Evolutionary conservation across 2,888 invertebrate species (phyloP).

Genomic region (Cenopis cana): DNA sequence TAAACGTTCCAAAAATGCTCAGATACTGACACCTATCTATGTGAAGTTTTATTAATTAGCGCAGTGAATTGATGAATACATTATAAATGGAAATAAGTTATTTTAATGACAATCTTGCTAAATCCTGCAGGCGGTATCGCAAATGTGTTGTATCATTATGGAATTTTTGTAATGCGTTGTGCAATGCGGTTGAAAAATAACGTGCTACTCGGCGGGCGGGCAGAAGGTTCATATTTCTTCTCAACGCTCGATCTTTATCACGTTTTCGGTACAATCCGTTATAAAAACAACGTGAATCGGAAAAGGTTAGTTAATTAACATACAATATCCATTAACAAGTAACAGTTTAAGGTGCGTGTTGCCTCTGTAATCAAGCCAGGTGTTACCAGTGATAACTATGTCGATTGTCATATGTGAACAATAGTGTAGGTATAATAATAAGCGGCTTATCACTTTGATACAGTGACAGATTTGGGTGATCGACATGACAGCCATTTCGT

Average conservation of each 20-base stretch:
- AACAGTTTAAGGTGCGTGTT: constrained; percentile 15
- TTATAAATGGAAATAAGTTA: constrained; percentile 46
- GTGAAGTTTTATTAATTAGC: constrained; percentile 47
- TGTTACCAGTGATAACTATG: constrained; percentile 19
- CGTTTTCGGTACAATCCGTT: constrained; percentile 28
- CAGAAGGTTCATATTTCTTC: constrained; percentile 40
- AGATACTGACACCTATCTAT: constrained; percentile 28
- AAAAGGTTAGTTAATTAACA: constrained; percentile 36
- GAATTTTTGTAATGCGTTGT: constrained; percentile 43
- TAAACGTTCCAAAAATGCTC: constrained; percentile 13
- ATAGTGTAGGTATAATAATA: constrained; percentile 13
- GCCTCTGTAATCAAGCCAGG: constrained; percentile 15
- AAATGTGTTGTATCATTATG: constrained; percentile 40
- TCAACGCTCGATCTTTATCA: constrained; percentile 41
- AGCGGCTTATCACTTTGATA: constrained; percentile 21
- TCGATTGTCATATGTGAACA: constrained; percentile 16
- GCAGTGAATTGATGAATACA: constrained; percentile 38
- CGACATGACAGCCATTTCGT: constrained; percentile 47
- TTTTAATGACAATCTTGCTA: constrained; percentile 45
- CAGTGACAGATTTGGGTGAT: constrained; percentile 43
- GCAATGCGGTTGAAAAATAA: constrained; percentile 38
- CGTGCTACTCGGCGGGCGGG: constrained; percentile 25
- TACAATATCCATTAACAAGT: constrained; percentile 34
- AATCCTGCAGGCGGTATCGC: constrained; percentile 36
- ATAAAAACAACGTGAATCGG: constrained; percentile 34